Base-by-base conservation (phyloP, 2,888 invertebrate species). In the Sclerodermus sp. region DNA sequence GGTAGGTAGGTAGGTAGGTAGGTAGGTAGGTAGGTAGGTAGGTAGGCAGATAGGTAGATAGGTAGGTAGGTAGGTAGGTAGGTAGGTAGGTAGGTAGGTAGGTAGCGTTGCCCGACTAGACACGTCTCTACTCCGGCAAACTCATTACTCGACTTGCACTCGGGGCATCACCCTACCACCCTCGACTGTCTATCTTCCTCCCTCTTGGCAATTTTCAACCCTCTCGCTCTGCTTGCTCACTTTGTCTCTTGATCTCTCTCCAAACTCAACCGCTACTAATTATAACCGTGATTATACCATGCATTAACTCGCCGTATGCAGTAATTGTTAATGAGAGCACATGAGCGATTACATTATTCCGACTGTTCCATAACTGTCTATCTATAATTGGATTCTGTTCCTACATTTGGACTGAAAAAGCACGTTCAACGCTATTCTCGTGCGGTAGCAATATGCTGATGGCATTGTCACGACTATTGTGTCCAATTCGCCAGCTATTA, bases 261-360 rank as follows among this genome's bases (percentile, higher is more conserved):
- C 18, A 16, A 16, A 29, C 13, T 15, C 37, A 10, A 23, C 14
- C n/a, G 52, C 51, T 50, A 62, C 66, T 70, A 70, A 70, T 70
- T 70, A 70, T 70, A 64, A 66, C 57, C 63, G 57, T 62, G 67
- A 68, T 70, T 66, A 61, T 60, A 57, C 49, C 57, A 58, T 48
- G 64, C 61, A 60, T 64, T 64, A 64, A 57, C 58, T 70, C 62
- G 64, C 60, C 65, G 66, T 62, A 59, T 60, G 58, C 62, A 54
- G 60, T 65, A 65, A 65, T 70, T 65, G 64, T 67, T 70, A 70
- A 67, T 64, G 67, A 62, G 64, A 60, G 56, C 58, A 53, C 55
- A 53, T 55, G 58, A 60, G 57, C 57, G n/a, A n/a, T n/a, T n/a
- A n/a, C n/a, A n/a, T n/a, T n/a, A n/a, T n/a, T n/a, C n/a, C n/a